Conservation (phyloP, 2,888 invertebrate species). For the Pollenia amentaria region DNA sequence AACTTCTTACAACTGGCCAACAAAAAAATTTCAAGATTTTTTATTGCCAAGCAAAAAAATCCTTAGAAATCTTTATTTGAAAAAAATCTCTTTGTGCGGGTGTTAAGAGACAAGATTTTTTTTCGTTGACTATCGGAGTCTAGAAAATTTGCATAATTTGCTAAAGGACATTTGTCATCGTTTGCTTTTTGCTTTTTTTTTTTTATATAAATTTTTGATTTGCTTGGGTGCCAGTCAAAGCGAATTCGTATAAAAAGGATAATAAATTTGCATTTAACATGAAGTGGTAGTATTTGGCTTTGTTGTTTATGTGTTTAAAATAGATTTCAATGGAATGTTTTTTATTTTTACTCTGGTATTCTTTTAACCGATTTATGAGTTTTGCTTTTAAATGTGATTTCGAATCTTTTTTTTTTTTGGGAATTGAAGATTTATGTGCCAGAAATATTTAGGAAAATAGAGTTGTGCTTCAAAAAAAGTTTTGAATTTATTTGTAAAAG, state of each 20-base stretch:
- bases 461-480: neutral
- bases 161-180: slow-evolving; percentile 74
- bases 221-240: slow-evolving; percentile 65
- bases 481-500: neutral
- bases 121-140: slow-evolving; percentile 24
- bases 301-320: slow-evolving; percentile 54
- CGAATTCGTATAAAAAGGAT: slow-evolving; percentile 72
- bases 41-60: slow-evolving; percentile 46
- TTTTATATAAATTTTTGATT: slow-evolving; percentile 7
- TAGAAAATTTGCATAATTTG: slow-evolving; percentile 77
- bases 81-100: slow-evolving; percentile 51
- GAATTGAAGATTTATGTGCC: slow-evolving; percentile 48
- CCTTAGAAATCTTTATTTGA: slow-evolving; percentile 44
- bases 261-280: slow-evolving; percentile 79
- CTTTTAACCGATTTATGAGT: slow-evolving; percentile 66
- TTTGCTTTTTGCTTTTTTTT: slow-evolving; percentile 26
- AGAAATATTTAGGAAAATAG: slow-evolving; percentile 8
- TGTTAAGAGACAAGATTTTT: slow-evolving; percentile 61
- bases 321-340: slow-evolving; percentile 52
- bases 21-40: slow-evolving; percentile 42
- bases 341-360: slow-evolving; percentile 27
- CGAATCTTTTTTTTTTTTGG: neutral
- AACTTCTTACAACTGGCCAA: slow-evolving; percentile 48
- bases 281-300: slow-evolving; percentile 68
- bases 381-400: slow-evolving; percentile 67